Base-by-base conservation (phyloP, 2,888 invertebrate species). In the Brenthis daphne region DNA sequence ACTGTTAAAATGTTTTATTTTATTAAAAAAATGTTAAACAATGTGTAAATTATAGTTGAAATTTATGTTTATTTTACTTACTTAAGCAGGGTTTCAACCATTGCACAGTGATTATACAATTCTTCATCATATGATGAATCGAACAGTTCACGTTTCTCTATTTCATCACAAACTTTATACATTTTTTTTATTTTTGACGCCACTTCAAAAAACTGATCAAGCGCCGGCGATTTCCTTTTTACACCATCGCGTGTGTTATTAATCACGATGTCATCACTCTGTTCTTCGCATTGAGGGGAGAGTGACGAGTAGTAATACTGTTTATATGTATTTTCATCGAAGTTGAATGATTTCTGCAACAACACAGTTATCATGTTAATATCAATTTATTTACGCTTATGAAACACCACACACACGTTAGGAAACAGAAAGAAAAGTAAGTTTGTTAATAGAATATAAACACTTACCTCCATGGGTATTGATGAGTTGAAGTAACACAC, bases 361-460 rank as follows among this genome's bases (percentile, higher is more conserved):
- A 8, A 11, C 48, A 48, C 48, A 48, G 48, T 13, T 48, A 48
- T 48, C 48, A 48, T 48, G 14, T 48, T 48, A 48, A 48, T 48
- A 48, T 48, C 48, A 48, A 48, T 48, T 48, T 48, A 11, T 48
- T 48, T 48, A 13, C 5, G 48, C 48, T 48, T 48, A 48, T 13
- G 11, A 11, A 48, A 13, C 11, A 2, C 11, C 48, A 48, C 48
- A 48, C 48, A 48, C 48, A 48, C 14, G 48, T 48, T 13, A 48
- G 48, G 48, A 48, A 48, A 48, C 48, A 48, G 48, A 48, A 48
- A 48, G 48, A 48, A 48, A 48, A 48, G 48, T 48, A 48, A 48
- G 48, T 48, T 48, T 48, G 48, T 48, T 5, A 48, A 48, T 48
- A 48, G 48, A 48, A 48, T 14, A 13, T 48, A 14, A 48, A 48